These are phyloP conservation scores for Desoria tigrina DNA, from an alignment of 2,888 invertebrate genomes.

Conservation along the genomic window DNA sequence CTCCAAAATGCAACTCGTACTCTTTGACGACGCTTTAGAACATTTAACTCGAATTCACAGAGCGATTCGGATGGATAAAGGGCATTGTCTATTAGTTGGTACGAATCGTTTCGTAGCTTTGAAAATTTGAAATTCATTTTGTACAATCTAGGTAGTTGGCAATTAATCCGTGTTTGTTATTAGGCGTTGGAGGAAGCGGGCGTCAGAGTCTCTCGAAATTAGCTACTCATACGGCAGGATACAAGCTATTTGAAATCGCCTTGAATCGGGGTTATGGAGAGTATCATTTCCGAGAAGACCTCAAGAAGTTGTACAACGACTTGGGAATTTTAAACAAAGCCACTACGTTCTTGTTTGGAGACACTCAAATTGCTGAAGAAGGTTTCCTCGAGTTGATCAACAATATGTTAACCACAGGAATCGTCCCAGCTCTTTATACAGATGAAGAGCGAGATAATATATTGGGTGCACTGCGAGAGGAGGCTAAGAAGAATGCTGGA, in stretches of 20 bases:
- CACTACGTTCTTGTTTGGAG: conserved; percentile 79
- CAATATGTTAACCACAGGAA: conserved; percentile 85
- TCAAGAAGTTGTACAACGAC: conserved; percentile 74
- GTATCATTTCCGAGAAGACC: conserved; percentile 78
- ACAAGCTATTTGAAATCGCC: conserved; percentile 75
- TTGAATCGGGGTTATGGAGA: conserved; percentile 85
- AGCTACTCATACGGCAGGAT: conserved; percentile 75
- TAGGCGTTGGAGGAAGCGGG: conserved; percentile 84
- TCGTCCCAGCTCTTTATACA: conserved; percentile 80
- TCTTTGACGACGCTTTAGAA: conserved; percentile 89
- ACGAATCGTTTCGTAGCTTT: too few relatives aligned
- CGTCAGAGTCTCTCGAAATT: conserved; percentile 79
- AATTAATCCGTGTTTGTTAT: background rate
- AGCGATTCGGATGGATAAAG: conserved; percentile 76
- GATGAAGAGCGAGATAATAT: conserved; percentile 87
- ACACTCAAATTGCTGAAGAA: conserved; percentile 68
- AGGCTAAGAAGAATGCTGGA: conserved; percentile 70
- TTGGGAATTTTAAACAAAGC: conserved; percentile 78
- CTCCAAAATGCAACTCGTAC: conserved; percentile 72
- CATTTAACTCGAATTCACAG: conserved; percentile 86
- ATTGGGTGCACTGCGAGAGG: conserved; percentile 68
- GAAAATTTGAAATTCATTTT: too few relatives aligned
- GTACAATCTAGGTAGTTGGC: too few relatives aligned
- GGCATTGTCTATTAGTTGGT: conserved; percentile 75
- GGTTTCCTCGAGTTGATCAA: conserved; percentile 84